Percentiles rank a stretch among this genome's conserved stretches.
These are phyloP conservation scores for Drosophila bocki DNA, from an alignment of 1,140 invertebrate species.

Conservation along the genomic window DNA sequence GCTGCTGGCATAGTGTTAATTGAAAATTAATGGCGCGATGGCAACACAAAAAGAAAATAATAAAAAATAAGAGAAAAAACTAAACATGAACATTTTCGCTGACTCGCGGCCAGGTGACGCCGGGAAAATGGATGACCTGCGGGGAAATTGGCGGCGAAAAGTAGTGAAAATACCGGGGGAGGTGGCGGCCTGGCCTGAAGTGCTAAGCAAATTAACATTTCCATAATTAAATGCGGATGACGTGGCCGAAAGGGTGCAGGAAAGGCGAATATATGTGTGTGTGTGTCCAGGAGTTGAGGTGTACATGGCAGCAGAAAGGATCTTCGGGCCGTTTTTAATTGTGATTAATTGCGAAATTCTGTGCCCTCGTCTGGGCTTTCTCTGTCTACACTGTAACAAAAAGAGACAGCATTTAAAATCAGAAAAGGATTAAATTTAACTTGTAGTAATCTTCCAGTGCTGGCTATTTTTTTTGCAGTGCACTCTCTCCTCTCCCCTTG, in stretches of 20 bases:
- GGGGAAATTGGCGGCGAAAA: neutral
- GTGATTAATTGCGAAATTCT: slow-evolving; percentile 46
- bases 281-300: neutral
- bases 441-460: neutral
- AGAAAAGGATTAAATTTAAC: too few relatives aligned
- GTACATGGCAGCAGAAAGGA: slow-evolving; percentile 2
- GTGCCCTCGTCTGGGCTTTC: slow-evolving; percentile 13
- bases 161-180: neutral
- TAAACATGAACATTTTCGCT: slow-evolving; percentile 75
- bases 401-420: too few relatives aligned
- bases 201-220: slow-evolving; percentile 82
- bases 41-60: slow-evolving; percentile 11
- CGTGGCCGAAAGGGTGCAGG: slow-evolving; percentile 34
- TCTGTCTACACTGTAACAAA: neutral
- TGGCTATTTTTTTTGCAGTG: neutral
- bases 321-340: slow-evolving; percentile 42
- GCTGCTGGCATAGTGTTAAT: slow-evolving; percentile 79
- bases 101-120: slow-evolving; percentile 65
- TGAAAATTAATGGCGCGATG: slow-evolving; percentile 82
- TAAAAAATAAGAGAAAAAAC: slow-evolving; percentile 46
- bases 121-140: neutral
- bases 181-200: slow-evolving; percentile 40
- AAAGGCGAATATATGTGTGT: neutral
- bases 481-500: neutral
- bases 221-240: slow-evolving; percentile 78